Conservation (phyloP, 1,140 invertebrate species). For the Matsumurasca onukii region DNA sequence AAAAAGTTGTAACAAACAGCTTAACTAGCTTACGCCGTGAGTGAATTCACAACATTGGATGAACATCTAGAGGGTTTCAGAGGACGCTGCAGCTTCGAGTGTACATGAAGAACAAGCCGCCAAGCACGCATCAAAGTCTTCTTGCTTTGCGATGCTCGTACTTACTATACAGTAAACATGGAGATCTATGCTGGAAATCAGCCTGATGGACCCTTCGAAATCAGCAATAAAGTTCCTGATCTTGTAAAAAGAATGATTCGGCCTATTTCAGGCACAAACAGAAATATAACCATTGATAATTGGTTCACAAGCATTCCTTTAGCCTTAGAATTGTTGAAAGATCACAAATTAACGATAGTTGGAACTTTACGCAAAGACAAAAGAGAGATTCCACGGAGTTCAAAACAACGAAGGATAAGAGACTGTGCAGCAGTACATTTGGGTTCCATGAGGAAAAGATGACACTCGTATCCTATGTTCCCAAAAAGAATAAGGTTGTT, state of each 20-base stretch:
- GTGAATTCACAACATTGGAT: conserved; percentile 39
- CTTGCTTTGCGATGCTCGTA: conserved; percentile 40
- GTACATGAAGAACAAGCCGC: conserved; percentile 48
- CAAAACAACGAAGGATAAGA: conserved; percentile 15
- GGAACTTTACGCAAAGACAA: conserved; percentile 44
- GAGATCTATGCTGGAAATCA: conserved; percentile 43
- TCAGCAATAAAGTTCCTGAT: conserved; percentile 42
- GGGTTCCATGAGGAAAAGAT: conserved; percentile 33
- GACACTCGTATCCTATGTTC: conserved; percentile 36
- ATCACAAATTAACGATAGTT: conserved; percentile 39
- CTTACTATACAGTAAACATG: conserved; percentile 43
- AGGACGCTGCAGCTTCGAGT: conserved; percentile 47
- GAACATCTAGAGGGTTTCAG: conserved; percentile 46
- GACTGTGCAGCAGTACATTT: too few species aligned
- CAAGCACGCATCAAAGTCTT: conserved; percentile 50
- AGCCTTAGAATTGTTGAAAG: conserved; percentile 33
- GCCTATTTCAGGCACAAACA: conserved; percentile 40
- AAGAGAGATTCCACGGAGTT: conserved; percentile 36
- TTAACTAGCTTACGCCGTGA: conserved; percentile 38
- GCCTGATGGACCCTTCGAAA: conserved; percentile 39
- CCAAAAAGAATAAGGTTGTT: conserved; percentile 39
- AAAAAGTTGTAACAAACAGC: conserved; percentile 32
- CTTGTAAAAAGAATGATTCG: conserved; percentile 38
- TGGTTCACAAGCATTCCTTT: conserved; percentile 43
- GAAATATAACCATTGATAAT: conserved; percentile 46